Base-by-base conservation (phyloP, 2,113 vertebrate genomes). In the Neofelis nebulosa region DNA sequence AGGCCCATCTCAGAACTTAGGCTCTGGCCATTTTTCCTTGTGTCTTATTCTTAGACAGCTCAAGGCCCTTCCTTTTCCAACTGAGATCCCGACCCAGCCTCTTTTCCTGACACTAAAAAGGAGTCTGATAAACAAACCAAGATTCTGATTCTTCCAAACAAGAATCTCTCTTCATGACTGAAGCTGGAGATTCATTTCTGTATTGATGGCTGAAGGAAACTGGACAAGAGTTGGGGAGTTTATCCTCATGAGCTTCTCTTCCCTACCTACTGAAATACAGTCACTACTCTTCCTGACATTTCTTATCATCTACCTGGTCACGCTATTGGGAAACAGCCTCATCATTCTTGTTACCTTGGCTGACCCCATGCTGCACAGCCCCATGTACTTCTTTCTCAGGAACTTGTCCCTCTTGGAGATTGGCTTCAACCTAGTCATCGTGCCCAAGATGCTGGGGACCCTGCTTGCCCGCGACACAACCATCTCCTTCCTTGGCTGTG, bases 241-340 rank as follows among this genome's bases (percentile, higher is more conserved):
- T 92, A 61, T 95, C n/a, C 97, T 98, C 63, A 14, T 96, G 50
- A 96, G 97, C 41, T 98, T 98, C 79, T 97, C 97, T 78, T 97
- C 87, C 9, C 33, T 98, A 2, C 78, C 94, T 61, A 78, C n/a
- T 16, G 19, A 83, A 83, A 19, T 95, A 76, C 68, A 90, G 50
- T 81, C 52, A 33, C 23, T 94, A 11, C 86, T 86, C 19, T 95
- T 91, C 31, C 29, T 86, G 55, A 14, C 74, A 14, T 85, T 88
- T 33, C 45, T 96, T 5, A n/a, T n/a, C 55, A 48, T 96, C 57
- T 91, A 96, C 36, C n/a, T 71, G 25, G 57, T 68, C 29, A 94
- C 90, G 1, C 16, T 96, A 41, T 14, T 16, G 48, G 76, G 87
- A 74, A 97, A 96, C 29, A 76, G 65, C 29, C n/a, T 96, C 93